These are phyloP conservation scores for Hydrolagus affinis DNA, from an alignment of 2,113 vertebrate species.

Conservation along the genomic window DNA sequence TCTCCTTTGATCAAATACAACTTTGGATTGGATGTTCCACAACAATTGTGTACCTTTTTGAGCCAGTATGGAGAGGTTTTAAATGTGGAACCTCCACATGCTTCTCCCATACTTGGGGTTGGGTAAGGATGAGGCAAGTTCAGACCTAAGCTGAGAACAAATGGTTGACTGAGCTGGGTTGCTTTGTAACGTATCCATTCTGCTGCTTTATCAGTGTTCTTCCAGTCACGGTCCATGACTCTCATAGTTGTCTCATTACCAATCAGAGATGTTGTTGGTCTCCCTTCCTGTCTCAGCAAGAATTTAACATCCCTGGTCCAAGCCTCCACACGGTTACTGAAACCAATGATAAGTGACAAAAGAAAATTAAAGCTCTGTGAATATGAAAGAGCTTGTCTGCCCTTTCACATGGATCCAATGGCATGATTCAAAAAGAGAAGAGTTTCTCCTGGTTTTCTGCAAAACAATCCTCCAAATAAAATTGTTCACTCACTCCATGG, in stretches of 20 bases:
- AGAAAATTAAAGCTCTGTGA: neutral
- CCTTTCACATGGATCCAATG: neutral
- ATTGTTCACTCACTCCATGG: no score
- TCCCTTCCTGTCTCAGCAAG: conserved; percentile 80
- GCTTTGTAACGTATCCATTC: conserved; percentile 72
- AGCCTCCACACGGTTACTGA: conserved; percentile 90
- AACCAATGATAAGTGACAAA: conserved; percentile 35
- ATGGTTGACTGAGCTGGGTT: conserved; percentile 56
- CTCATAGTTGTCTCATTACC: conserved; percentile 59
- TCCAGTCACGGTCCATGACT: conserved; percentile 77
- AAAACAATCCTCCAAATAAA: no score
- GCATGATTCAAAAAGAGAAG: neutral
- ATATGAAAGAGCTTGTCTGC: neutral
- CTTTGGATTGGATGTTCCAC: neutral
- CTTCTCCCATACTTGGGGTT: conserved; percentile 72
- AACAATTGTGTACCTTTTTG: conserved; percentile 58
- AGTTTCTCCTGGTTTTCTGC: no score
- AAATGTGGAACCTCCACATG: conserved; percentile 85
- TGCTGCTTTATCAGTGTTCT: conserved; percentile 60
- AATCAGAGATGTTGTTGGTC: conserved; percentile 68
- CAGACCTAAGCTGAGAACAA: conserved; percentile 83
- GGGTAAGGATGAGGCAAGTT: conserved; percentile 89
- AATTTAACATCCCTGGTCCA: conserved; percentile 87
- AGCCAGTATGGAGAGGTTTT: conserved; percentile 87
- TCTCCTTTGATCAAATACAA: neutral